Conservation (phyloP, 2,113 vertebrate species). For the Micronycteris hirsuta region DNA sequence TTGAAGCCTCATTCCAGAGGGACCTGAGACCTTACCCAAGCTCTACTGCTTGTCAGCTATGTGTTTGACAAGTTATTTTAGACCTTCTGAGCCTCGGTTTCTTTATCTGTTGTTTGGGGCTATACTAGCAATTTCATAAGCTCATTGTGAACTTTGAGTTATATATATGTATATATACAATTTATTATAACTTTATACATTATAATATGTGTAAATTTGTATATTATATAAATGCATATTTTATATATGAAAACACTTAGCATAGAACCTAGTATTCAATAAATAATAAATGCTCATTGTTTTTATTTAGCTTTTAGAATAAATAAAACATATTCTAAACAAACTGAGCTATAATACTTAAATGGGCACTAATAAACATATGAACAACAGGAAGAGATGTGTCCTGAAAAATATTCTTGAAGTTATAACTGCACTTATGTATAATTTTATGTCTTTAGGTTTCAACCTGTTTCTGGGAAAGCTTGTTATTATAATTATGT, state of each 20-base stretch:
- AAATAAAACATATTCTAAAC: conserved; percentile 20
- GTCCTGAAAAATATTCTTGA: not conserved
- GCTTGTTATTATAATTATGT: not conserved
- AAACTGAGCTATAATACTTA: not conserved
- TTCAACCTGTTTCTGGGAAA: not conserved
- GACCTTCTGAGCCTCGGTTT: not conserved
- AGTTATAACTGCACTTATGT: not conserved
- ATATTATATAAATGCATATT: not conserved
- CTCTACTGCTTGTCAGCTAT: not conserved
- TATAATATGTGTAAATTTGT: not conserved
- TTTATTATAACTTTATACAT: not conserved
- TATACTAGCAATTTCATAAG: not conserved
- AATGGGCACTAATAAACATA: not conserved
- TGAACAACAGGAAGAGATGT: not conserved
- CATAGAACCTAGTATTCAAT: not conserved
- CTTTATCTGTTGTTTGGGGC: not conserved
- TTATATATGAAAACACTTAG: not conserved
- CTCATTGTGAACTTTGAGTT: not conserved
- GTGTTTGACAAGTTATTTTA: not conserved
- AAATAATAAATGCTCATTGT: not conserved
- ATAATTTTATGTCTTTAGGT: not conserved
- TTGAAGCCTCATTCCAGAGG: not conserved
- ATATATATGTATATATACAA: not conserved
- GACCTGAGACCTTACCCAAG: not conserved
- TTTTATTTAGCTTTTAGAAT: not conserved